Conservation (phyloP, 2,888 invertebrate genomes). For the Pachydiplax longipennis region DNA sequence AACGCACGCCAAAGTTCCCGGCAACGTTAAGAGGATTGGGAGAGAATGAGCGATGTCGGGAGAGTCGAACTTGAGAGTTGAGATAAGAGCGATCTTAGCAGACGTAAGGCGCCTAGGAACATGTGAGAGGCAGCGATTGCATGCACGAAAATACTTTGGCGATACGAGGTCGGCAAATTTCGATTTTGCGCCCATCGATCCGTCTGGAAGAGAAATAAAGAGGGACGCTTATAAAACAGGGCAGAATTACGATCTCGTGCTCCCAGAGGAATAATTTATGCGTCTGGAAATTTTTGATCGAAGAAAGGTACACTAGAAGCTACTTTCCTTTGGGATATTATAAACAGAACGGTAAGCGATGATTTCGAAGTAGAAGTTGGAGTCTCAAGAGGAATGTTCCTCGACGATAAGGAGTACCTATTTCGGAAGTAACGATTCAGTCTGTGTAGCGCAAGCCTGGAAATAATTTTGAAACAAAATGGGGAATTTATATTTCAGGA, state of each 20-base stretch:
- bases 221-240: background rate
- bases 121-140: background rate
- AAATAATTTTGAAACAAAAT: too few species aligned
- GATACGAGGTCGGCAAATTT: background rate
- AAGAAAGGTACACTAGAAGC: background rate
- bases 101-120: background rate
- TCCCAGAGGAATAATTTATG: background rate
- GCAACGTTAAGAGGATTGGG: background rate
- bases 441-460: too few species aligned
- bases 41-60: background rate
- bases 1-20: background rate
- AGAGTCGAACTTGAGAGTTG: background rate
- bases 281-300: background rate
- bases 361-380: too few species aligned
- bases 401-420: too few species aligned
- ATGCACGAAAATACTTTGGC: background rate
- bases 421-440: too few species aligned
- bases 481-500: too few species aligned
- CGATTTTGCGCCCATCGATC: background rate
- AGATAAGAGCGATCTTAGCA: background rate
- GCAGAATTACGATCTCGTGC: background rate
- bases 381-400: too few species aligned
- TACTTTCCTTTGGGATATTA: too few species aligned
- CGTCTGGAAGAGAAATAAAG: background rate
- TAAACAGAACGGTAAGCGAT: too few species aligned